Conservation (phyloP, 1,140 invertebrate species). For the Hylyphantes graminicola region DNA sequence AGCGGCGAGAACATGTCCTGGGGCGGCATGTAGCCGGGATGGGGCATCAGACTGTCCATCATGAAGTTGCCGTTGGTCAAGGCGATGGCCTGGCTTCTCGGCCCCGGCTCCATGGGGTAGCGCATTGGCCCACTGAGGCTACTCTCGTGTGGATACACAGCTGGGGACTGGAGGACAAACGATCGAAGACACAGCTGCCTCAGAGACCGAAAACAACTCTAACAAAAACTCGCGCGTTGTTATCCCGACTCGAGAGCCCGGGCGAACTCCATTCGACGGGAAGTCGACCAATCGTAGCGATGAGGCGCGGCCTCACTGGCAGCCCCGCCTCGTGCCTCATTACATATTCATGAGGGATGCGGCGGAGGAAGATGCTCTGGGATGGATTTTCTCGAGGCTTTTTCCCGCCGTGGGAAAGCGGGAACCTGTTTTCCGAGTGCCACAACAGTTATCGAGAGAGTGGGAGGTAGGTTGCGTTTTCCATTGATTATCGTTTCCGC, state of each 20-base stretch:
- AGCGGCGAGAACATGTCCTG: conserved; percentile 41
- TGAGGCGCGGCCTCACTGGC: conserved; percentile 25
- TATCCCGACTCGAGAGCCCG: conserved; percentile 35
- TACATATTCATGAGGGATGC: conserved; percentile 55
- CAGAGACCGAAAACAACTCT: conserved; percentile 21
- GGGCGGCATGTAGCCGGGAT: conserved; percentile 7
- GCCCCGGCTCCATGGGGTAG: conserved; percentile 52
- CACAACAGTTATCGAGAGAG: conserved; percentile 29
- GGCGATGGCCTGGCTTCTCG: conserved; percentile 51
- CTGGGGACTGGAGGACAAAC: neutral
- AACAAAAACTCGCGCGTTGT: neutral
- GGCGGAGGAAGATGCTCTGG: conserved; percentile 35
- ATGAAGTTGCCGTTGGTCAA: conserved; percentile 39
- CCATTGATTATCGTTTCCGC: conserved; percentile 16
- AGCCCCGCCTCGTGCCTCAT: conserved; percentile 31
- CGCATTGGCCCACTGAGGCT: conserved; percentile 49
- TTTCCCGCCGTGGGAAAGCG: conserved; percentile 19
- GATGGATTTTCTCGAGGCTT: conserved; percentile 24
- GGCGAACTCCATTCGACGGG: conserved; percentile 44
- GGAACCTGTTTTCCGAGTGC: conserved; percentile 12
- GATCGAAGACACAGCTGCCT: neutral
- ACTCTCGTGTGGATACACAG: conserved; percentile 14
- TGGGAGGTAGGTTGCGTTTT: conserved; percentile 42
- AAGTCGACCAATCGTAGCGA: conserved; percentile 38
- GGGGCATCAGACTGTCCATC: conserved; percentile 33